phyloP scores from a whole-genome alignment of 2,113 vertebrate genomes.

The Alouatta palliata region DNA sequence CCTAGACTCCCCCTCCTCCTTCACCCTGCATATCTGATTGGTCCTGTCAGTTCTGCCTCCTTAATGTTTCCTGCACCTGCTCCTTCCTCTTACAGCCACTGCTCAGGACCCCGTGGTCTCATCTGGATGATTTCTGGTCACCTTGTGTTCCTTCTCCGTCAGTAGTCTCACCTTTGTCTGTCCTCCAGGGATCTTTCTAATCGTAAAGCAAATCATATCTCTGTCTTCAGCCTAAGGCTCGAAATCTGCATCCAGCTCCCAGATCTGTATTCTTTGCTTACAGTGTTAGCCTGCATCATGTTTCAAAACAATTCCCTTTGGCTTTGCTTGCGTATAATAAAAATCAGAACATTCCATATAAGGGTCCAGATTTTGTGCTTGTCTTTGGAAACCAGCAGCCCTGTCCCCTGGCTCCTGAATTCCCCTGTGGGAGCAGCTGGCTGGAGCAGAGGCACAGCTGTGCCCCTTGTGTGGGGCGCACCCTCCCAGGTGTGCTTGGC shows the following conservation, averaged over 20 bases:
- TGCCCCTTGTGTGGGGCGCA: neutral
- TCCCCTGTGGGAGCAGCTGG: neutral
- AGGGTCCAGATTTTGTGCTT: neutral
- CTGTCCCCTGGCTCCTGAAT: neutral
- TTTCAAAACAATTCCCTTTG: constrained; percentile 24
- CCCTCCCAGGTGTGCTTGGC: neutral
- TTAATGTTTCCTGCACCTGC: neutral
- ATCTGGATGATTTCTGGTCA: neutral
- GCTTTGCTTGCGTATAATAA: neutral
- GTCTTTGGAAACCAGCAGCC: neutral
- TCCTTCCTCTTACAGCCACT: neutral
- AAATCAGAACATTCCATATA: neutral
- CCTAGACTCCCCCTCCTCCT: neutral
- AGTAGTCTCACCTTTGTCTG: neutral
- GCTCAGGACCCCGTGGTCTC: neutral
- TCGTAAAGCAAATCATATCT: neutral
- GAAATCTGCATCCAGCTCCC: neutral
- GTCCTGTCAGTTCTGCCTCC: neutral
- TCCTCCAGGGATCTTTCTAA: neutral
- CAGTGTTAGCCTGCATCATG: neutral
- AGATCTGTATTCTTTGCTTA: neutral
- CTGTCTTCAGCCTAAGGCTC: neutral
- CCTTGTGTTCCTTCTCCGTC: neutral
- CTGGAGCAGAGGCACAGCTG: neutral
- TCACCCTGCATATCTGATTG: neutral